Evolutionary conservation across 2,888 invertebrate species (phyloP), one percentile per base, ranked within the genome.

Genomic region (Aporophyla nigra): DNA sequence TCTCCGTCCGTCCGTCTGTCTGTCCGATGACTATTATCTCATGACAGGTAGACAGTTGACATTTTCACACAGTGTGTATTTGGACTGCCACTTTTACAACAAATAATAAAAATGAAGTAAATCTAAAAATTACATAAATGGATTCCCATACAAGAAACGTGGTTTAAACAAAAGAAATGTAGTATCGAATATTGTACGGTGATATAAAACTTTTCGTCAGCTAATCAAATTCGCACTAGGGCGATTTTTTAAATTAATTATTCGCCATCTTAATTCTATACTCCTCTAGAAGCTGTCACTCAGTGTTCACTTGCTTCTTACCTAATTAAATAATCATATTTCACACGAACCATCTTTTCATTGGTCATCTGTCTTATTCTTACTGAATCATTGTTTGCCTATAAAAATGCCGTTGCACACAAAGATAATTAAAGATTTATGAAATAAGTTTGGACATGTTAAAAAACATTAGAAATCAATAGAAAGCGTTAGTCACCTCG

Each of bases 381-480:
- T 21, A 51, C 16, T 33, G n/a, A 67, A 40, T 40, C 53, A 67
- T 67, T 67, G 40, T 67, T 53, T 53, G 67, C 53, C 6, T 2
- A 9, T 49, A 70, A 14, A 69, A 67, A 62, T 9, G 19, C 7
- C 49, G 19, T 16, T 24, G 46, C 56, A 69, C 14, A 51, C 51
- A 49, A 68, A 62, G 68, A 21, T 71, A 74, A 71, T 71, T 46
- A 76, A 72, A 56, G 54, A 74, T 63, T 61, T 61, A 62, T 74
- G 40, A 66, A 74, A 62, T 49, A 76, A 74, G 24, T 66, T 72
- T 49, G 51, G 72, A 72, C 53, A 67, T 70, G 40, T 73, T 58
- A 79, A 74, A 85, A 83, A 88, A 77, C 82, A 85, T 86, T 87
- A 88, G 85, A 88, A 89, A 90, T 88, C 82, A 87, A 86, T 89